These are phyloP conservation scores for Palloptera scutellata DNA, from an alignment of 2,888 invertebrate species.

Conservation along the genomic window DNA sequence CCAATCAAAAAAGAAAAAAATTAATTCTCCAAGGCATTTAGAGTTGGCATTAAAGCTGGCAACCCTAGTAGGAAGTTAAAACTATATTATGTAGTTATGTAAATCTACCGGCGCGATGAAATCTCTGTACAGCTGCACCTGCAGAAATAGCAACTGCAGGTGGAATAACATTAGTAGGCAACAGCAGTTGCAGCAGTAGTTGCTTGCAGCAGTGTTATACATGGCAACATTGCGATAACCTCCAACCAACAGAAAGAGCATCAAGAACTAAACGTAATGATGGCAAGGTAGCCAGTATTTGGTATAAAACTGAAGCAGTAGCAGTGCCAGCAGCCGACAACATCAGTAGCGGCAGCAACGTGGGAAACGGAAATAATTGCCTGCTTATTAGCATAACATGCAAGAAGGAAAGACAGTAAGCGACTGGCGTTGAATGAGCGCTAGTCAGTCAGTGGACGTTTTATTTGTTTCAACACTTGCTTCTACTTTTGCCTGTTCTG, in stretches of 20 bases:
- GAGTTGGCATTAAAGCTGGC: too few relatives aligned
- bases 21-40: too few relatives aligned
- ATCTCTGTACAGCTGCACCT: background rate
- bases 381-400: slow-evolving; percentile 20
- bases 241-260: too few relatives aligned
- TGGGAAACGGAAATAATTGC: slow-evolving; percentile 25
- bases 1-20: too few relatives aligned
- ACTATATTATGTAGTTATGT: too few relatives aligned
- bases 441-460: background rate
- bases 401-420: background rate
- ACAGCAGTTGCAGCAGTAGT: background rate
- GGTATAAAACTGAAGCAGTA: background rate
- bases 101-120: too few relatives aligned
- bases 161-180: background rate
- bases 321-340: background rate
- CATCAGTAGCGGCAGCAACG: background rate
- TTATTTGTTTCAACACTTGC: background rate
- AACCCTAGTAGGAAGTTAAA: too few relatives aligned
- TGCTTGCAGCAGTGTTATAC: too few relatives aligned
- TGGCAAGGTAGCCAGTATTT: background rate
- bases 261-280: background rate
- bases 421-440: background rate
- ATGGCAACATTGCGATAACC: too few relatives aligned
- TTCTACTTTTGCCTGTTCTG: background rate
- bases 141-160: background rate